These are phyloP conservation scores for Crotophaga sulcirostris DNA, from an alignment of 2,113 vertebrate genomes.

Conservation along the genomic window DNA sequence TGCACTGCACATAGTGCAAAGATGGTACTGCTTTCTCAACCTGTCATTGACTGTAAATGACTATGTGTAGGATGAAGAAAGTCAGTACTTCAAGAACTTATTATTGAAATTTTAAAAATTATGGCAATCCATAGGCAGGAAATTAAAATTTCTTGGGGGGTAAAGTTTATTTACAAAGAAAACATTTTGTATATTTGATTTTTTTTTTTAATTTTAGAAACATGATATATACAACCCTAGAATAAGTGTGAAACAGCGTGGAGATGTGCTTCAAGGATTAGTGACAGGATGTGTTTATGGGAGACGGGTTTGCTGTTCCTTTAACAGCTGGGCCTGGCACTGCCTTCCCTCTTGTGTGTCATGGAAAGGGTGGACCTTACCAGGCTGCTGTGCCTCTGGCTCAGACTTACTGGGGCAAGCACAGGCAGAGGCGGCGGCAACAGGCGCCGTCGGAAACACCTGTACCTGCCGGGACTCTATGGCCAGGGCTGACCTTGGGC, in stretches of 20 bases:
- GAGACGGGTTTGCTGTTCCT: not conserved
- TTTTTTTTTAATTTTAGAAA: not conserved
- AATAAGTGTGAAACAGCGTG: not conserved
- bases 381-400: not conserved
- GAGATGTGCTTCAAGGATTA: not conserved
- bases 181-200: not conserved
- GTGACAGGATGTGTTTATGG: not conserved
- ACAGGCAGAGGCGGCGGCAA: accelerated
- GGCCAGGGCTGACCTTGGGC: not conserved
- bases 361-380: not conserved
- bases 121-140: not conserved
- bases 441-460: accelerated
- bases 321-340: not conserved
- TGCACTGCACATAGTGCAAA: not conserved
- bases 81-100: not conserved
- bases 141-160: not conserved
- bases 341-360: not conserved
- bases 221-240: not conserved
- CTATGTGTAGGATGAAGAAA: not conserved
- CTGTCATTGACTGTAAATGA: not conserved
- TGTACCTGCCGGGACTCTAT: accelerated
- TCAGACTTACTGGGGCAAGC: not conserved
- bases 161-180: not conserved
- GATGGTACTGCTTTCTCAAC: not conserved
- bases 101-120: not conserved